phyloP scores from a whole-genome alignment of 1,140 invertebrate genomes.

The Cyrtorhinus lividipennis region DNA sequence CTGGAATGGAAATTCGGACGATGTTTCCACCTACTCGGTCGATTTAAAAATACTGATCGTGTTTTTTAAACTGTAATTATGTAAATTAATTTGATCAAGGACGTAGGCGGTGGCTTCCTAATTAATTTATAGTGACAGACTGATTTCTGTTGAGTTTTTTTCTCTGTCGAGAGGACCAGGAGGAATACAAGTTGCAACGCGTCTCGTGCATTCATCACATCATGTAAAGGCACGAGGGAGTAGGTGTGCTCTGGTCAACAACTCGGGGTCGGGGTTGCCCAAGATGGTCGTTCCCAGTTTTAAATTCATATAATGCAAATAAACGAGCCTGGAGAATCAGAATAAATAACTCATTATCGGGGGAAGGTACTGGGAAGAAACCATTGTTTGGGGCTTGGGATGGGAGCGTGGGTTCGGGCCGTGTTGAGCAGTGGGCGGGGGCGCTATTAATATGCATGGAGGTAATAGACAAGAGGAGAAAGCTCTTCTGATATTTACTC shows the following conservation, averaged over 20 bases:
- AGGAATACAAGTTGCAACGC: not conserved
- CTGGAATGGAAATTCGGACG: no score
- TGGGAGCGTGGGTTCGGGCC: not conserved
- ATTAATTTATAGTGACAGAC: not conserved
- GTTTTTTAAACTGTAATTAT: slow-evolving; percentile 20
- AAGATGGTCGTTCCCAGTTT: not conserved
- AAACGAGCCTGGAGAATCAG: not conserved
- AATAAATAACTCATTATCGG: slow-evolving; percentile 10
- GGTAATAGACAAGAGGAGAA: not conserved
- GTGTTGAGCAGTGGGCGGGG: not conserved
- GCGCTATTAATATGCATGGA: not conserved
- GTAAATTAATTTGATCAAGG: not conserved
- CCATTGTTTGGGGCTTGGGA: not conserved
- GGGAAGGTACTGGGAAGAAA: not conserved
- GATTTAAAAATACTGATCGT: not conserved
- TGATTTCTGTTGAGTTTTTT: not conserved
- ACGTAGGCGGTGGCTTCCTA: not conserved
- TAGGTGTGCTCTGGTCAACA: slow-evolving; percentile 4
- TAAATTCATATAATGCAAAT: slow-evolving; percentile 10
- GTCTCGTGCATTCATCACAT: not conserved
- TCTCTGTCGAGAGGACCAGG: not conserved
- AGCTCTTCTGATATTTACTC: slow-evolving; percentile 3
- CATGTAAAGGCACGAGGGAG: not conserved
- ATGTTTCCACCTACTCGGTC: no score
- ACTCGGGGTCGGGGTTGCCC: not conserved